These are phyloP conservation scores for Mugil cephalus DNA, from an alignment of 2,113 vertebrate species.

Conservation along the genomic window DNA sequence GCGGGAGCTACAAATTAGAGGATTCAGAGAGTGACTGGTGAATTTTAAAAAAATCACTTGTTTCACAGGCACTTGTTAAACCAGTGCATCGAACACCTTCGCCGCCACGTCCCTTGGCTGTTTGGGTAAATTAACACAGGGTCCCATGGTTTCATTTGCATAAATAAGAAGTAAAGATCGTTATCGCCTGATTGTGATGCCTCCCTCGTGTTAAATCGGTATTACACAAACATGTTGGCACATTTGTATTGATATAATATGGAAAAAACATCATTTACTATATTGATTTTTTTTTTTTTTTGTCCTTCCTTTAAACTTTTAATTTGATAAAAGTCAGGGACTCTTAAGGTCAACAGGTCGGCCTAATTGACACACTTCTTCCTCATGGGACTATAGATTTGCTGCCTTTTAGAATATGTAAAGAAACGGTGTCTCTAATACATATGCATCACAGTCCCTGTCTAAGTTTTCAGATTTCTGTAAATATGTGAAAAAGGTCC, in stretches of 20 bases:
- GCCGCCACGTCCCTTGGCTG: conserved; percentile 5
- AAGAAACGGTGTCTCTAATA: no score
- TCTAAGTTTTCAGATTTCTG: background rate
- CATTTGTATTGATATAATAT: no score
- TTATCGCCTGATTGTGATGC: no score
- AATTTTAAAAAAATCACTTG: background rate
- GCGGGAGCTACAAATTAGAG: background rate
- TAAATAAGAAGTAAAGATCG: background rate
- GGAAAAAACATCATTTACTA: no score
- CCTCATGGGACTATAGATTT: background rate
- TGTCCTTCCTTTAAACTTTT: background rate
- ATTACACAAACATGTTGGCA: no score
- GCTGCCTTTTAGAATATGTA: background rate
- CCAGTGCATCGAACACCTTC: conserved; percentile 6
- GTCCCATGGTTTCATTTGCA: conserved; percentile 12
- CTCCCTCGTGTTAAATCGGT: no score
- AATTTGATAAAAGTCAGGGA: no score
- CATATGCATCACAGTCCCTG: no score
- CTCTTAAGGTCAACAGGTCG: no score
- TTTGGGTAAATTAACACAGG: conserved; percentile 39
- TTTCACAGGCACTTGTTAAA: background rate
- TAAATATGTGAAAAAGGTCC: background rate
- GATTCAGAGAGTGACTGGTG: conserved; percentile 1
- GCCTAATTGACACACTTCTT: no score
- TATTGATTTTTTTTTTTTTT: no score